Base-by-base conservation (phyloP, 2,888 invertebrate species). In the Calephelis perditalis region DNA sequence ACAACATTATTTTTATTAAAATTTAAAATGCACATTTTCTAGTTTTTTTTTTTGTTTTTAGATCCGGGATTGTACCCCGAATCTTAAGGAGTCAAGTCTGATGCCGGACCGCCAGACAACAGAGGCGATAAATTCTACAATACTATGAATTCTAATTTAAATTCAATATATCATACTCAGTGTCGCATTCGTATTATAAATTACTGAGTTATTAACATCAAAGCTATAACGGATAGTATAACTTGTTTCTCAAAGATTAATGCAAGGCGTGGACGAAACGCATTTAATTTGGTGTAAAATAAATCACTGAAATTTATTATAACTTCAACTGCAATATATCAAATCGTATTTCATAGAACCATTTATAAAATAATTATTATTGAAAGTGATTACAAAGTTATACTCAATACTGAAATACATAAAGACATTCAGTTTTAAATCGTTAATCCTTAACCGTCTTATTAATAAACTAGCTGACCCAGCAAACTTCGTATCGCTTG, bases 201-300 rank as follows among this genome's bases (percentile, higher is more conserved):
- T 52, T 35, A 52, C 52, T 26, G 35, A 52, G 52, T 52, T 52
- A 52, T 52, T 52, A 52, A 52, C 52, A 10, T 52, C 52, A 52
- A 52, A 52, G 35, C 26, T 49, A 49, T 52, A 52, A 52, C 52
- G 52, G 26, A 52, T 52, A 52, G 52, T 52, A 26, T 11, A 52
- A 52, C 52, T 52, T 52, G 52, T 52, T 52, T 26, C 35, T 26
- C 35, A 10, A 52, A 52, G 52, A 52, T 52, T 52, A 52, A 52
- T 52, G 52, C 10, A 26, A 26, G 52, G 52, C 52, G 52, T 52
- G 52, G 10, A 52, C 52, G 10, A 52, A 52, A 52, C 52, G 52
- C 52, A 52, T 52, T 52, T 52, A 52, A 52, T 52, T 52, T 49
- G 15, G 49, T 52, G 35, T 15, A 26, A 52, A 35, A 52, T 52